Conservation (phyloP, 1,140 invertebrate genomes). For the Mamestra configurata region DNA sequence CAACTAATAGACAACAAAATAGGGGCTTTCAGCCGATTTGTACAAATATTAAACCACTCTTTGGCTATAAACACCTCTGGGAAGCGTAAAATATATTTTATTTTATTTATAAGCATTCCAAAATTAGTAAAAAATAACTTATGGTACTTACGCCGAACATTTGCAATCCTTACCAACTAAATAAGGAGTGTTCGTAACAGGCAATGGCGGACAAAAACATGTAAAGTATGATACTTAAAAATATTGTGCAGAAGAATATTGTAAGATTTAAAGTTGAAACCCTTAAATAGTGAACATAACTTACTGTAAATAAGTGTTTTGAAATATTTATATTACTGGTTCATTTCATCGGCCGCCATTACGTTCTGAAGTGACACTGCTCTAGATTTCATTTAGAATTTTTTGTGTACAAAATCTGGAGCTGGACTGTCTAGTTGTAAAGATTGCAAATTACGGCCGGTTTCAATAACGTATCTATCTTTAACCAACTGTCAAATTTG, state of each 20-base stretch:
- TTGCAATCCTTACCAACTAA: constrained; percentile 14
- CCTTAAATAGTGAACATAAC: constrained; percentile 40
- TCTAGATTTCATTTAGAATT: no score
- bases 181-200: background rate
- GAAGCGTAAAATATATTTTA: constrained; percentile 71
- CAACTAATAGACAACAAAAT: constrained; percentile 70
- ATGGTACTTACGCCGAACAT: constrained; percentile 5
- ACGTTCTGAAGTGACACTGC: background rate
- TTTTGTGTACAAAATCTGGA: no score
- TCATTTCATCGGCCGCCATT: constrained; percentile 4
- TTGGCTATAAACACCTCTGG: constrained; percentile 76
- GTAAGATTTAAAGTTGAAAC: constrained; percentile 22
- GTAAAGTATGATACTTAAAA: constrained; percentile 22
- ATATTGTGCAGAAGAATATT: constrained; percentile 32
- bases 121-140: constrained; percentile 51
- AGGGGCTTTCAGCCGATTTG: constrained; percentile 74
- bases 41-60: constrained; percentile 71
- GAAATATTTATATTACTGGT: constrained; percentile 37
- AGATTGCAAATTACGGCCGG: constrained; percentile 28
- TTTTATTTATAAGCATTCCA: constrained; percentile 57
- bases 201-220: background rate
- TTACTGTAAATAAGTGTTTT: constrained; percentile 22
- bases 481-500: no score
- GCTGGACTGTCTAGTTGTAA: no score
- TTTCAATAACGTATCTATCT: no score